phyloP scores from a whole-genome alignment of 2,888 invertebrate species.

The Acholoe squamosa region DNA sequence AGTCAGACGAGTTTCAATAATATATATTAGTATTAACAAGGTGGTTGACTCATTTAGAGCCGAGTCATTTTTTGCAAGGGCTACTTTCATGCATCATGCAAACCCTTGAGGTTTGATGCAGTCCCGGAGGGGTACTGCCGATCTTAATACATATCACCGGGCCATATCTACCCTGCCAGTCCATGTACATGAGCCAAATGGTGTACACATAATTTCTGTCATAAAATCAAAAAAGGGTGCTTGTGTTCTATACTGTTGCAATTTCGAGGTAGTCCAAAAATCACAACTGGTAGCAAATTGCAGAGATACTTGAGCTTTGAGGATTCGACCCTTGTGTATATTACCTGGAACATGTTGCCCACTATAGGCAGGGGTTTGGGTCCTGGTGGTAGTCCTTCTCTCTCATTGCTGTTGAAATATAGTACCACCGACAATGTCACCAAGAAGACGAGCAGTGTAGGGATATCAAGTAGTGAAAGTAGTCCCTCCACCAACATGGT shows the following conservation, averaged over 20 bases:
- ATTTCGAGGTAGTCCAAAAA: background rate
- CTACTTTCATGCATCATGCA: too few species aligned
- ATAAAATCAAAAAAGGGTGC: too few species aligned
- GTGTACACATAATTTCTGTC: background rate
- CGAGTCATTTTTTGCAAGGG: background rate
- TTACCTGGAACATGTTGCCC: constrained; percentile 53
- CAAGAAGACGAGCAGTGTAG: background rate
- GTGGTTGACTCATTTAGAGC: background rate
- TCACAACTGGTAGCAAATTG: background rate
- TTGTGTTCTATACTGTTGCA: background rate
- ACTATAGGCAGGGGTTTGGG: constrained; percentile 21
- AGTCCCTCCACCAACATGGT: constrained; percentile 32
- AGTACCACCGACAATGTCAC: background rate
- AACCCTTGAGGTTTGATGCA: background rate
- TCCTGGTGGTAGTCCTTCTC: constrained; percentile 8
- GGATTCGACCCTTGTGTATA: background rate
- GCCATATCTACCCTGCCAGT: constrained; percentile 6
- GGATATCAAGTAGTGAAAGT: constrained; percentile 18
- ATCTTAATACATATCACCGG: constrained; percentile 43
- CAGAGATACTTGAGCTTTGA: too few species aligned
- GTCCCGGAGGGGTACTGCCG: constrained; percentile 24
- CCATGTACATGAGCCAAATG: constrained; percentile 54
- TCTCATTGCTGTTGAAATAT: background rate
- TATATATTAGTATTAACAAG: background rate
- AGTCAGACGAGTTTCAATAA: too few species aligned